Conservation (phyloP, 2,113 vertebrate species). For the Pachycephala philippinensis region DNA sequence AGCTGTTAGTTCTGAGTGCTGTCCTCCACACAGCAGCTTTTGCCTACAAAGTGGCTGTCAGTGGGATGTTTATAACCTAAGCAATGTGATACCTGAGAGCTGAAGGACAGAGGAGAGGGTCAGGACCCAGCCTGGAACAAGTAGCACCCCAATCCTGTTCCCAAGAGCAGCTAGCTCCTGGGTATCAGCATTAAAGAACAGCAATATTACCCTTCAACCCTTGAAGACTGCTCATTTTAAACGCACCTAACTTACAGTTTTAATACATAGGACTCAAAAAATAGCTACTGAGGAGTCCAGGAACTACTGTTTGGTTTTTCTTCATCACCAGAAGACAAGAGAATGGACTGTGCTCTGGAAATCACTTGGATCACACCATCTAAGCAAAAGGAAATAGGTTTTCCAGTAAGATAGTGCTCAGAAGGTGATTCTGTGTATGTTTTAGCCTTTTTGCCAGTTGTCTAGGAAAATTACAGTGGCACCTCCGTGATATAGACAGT, state of each 20-base stretch:
- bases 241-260: background rate
- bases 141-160: fast-evolving
- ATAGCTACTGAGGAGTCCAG: background rate
- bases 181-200: background rate
- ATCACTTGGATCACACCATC: background rate
- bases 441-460: background rate
- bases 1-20: background rate
- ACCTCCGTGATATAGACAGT: background rate
- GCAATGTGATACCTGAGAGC: background rate
- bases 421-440: background rate
- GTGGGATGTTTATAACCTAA: background rate
- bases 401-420: background rate
- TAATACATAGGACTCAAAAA: background rate
- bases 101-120: background rate
- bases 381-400: background rate
- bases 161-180: background rate
- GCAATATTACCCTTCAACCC: background rate
- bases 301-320: background rate
- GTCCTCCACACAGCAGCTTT: background rate
- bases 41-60: background rate
- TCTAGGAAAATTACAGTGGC: background rate
- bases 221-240: background rate
- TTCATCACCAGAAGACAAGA: background rate
- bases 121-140: background rate
- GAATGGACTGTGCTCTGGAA: background rate